Evolutionary conservation across 2,888 invertebrate genomes (phyloP), one percentile per base, ranked within the genome.

Genomic region (Oligia strigilis): DNA sequence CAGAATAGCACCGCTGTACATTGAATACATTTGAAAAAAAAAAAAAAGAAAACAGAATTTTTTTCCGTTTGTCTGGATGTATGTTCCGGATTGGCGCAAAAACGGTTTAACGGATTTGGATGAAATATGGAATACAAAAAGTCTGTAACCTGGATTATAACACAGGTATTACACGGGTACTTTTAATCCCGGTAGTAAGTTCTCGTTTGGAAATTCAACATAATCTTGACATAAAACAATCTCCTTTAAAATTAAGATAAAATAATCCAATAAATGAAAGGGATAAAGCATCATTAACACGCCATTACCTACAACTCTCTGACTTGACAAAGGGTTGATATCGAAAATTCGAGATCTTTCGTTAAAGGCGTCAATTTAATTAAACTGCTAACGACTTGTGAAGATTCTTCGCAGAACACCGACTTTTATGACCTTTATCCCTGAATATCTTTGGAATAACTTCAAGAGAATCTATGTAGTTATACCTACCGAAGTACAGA

Each of bases 321-420:
- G 17, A 55, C 3, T 65, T 70, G 82, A 65, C 65, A 82, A 81
- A 60, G 65, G 65, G n/a, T 49, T 49, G 82, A 81, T 76, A 81
- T 81, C 36, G 69, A 70, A 64, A 82, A 58, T 81, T 58, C 40
- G 13, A 70, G 55, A 72, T 83, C 40, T 71, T 74, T 69, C 66
- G 11, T 60, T n/a, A 29, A 60, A 60, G 13, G 19, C 77, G 52
- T 64, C 43, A 71, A 72, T 84, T 85, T 70, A 77, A 84, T 83
- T 84, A 81, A 81, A 81, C 43, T 77, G 62, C 23, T 74, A 83
- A 75, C 83, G 69, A 79, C 71, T 83, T 72, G 64, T n/a, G 36
- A 69, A 81, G 62, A 74, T 65, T 74, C 52, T 72, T 75, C 64
- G 64, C 29, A 58, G 80, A 79, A 60, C 62, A 73, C 55, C 46